These are phyloP conservation scores for Semaprochilodus insignis DNA, from an alignment of 2,797 vertebrate genomes.

Conservation along the genomic window DNA sequence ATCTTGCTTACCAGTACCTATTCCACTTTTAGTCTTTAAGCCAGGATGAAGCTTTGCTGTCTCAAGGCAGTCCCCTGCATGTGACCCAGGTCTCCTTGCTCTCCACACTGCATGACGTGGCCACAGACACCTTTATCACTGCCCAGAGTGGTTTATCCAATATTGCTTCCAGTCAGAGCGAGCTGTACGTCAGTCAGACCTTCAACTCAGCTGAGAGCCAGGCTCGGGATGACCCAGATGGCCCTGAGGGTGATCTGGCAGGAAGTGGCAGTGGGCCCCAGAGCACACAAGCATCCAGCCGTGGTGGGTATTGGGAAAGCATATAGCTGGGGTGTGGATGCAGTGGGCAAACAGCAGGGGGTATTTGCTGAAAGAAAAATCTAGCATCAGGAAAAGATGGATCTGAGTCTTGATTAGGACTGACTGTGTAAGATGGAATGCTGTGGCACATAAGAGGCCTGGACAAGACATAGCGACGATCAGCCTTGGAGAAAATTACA, in stretches of 20 bases:
- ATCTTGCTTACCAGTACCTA: not conserved
- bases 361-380: not conserved
- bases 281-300: slow-evolving; percentile 42
- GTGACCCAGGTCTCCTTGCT: slow-evolving; percentile 25
- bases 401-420: slow-evolving; percentile 70
- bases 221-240: slow-evolving; percentile 24
- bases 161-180: slow-evolving; percentile 49
- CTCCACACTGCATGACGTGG: slow-evolving; percentile 45
- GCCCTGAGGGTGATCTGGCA: slow-evolving; percentile 64
- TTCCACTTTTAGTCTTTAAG: slow-evolving; percentile 8
- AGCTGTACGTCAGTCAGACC: slow-evolving; percentile 46
- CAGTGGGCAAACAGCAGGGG: not conserved
- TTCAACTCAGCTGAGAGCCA: slow-evolving; percentile 57
- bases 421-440: slow-evolving; percentile 67
- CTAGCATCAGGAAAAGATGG: not conserved
- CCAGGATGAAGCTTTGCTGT: slow-evolving; percentile 16
- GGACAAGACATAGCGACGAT: slow-evolving; percentile 18
- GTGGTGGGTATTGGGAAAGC: slow-evolving; percentile 50
- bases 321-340: not conserved
- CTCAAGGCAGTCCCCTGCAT: slow-evolving; percentile 54
- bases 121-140: slow-evolving; percentile 63
- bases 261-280: slow-evolving; percentile 64
- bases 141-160: slow-evolving; percentile 72
- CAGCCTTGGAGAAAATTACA: slow-evolving; percentile 25
- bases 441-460: not conserved